A percentile compares a stretch with the other conserved stretches of the same genome.
Conservation (phyloP, 2,888 invertebrate species). For the Mythimna impura region DNA sequence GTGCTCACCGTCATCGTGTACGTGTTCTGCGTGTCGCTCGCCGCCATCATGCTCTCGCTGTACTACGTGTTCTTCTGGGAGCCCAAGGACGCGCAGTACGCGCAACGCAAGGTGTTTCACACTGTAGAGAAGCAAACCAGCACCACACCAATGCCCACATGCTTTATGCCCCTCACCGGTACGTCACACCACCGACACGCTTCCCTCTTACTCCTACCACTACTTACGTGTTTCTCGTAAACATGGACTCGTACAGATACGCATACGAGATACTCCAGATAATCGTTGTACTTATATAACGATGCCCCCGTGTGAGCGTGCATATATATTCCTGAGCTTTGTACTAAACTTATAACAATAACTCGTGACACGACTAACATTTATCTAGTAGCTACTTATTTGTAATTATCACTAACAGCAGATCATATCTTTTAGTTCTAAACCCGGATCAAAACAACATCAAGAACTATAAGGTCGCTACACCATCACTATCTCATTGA, state of each 20-base stretch:
- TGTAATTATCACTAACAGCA: slow-evolving; percentile 6
- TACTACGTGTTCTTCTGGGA: slow-evolving; percentile 99
- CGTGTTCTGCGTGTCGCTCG: slow-evolving; percentile 97
- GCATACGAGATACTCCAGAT: slow-evolving; percentile 40
- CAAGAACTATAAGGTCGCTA: background rate
- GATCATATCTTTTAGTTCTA: background rate
- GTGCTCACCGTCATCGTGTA: slow-evolving; percentile 98
- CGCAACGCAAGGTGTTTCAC: slow-evolving; percentile 89
- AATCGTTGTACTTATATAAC: slow-evolving; percentile 17
- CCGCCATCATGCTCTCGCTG: slow-evolving; percentile 97
- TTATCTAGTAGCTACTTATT: background rate
- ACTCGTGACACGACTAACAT: slow-evolving; percentile 6
- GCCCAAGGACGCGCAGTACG: slow-evolving; percentile 91
- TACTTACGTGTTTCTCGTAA: slow-evolving; percentile 33
- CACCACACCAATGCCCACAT: slow-evolving; percentile 90
- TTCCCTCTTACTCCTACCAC: slow-evolving; percentile 68
- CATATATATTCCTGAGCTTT: slow-evolving; percentile 41
- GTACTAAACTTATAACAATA: slow-evolving; percentile 6
- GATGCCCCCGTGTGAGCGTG: slow-evolving; percentile 29
- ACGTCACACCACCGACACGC: slow-evolving; percentile 87
- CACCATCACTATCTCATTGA: background rate
- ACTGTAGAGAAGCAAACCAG: slow-evolving; percentile 88
- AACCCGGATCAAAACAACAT: background rate
- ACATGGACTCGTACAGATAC: slow-evolving; percentile 52
- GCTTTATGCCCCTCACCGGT: slow-evolving; percentile 90